A percentile compares a stretch with the other conserved stretches of the same genome.
Conservation (phyloP, 2,888 invertebrate species). For the Hypselothyrea guttata region DNA sequence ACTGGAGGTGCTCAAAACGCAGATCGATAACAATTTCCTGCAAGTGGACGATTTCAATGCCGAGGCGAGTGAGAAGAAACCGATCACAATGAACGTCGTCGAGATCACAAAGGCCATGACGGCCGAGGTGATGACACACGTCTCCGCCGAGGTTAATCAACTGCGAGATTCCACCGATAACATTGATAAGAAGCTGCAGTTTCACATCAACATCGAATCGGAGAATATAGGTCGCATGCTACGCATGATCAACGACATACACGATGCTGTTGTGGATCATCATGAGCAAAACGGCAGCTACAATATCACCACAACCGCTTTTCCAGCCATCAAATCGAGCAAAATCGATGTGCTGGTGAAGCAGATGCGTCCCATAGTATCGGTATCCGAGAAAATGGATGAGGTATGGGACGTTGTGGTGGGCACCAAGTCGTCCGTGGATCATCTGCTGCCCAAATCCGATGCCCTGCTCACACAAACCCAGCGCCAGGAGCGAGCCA, state of each 20-base stretch:
- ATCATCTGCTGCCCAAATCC: constrained; percentile 92
- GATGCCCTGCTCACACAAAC: constrained; percentile 93
- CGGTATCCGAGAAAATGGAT: constrained; percentile 94
- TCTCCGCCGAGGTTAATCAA: constrained; percentile 91
- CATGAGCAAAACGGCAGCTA: constrained; percentile 83
- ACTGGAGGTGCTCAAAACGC: constrained; percentile 89
- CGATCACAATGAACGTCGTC: constrained; percentile 91
- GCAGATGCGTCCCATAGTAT: constrained; percentile 92
- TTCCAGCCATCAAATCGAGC: constrained; percentile 85
- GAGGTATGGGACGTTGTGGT: constrained; percentile 95
- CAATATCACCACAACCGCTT: constrained; percentile 85
- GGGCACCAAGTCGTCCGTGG: constrained; percentile 93
- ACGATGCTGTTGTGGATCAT: constrained; percentile 91
- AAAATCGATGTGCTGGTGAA: constrained; percentile 91
- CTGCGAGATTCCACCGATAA: constrained; percentile 89
- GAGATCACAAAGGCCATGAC: constrained; percentile 93
- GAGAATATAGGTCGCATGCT: constrained; percentile 91
- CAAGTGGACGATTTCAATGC: constrained; percentile 92
- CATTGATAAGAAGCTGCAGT: constrained; percentile 91
- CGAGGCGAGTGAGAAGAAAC: constrained; percentile 93
- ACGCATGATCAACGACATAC: constrained; percentile 90
- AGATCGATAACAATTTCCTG: constrained; percentile 91
- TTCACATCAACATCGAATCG: constrained; percentile 91
- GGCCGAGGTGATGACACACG: constrained; percentile 90
- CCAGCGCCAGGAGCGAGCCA: constrained; percentile 92